These are phyloP conservation scores for Zaprionus ornatus DNA, from an alignment of 1,140 invertebrate species.

Conservation along the genomic window DNA sequence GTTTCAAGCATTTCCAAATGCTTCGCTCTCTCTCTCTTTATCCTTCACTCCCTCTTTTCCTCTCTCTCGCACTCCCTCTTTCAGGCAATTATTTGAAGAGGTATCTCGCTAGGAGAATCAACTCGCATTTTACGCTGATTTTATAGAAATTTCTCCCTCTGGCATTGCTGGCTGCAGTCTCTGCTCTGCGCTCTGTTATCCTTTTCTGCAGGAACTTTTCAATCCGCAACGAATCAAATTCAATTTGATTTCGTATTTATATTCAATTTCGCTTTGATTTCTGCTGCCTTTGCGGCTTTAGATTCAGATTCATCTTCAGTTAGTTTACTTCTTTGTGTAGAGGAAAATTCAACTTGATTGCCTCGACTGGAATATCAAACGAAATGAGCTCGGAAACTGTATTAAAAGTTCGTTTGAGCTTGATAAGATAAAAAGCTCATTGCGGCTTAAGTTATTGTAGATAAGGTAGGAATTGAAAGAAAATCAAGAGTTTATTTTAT, in stretches of 20 bases:
- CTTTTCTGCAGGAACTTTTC: slow-evolving; percentile 49
- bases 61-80: slow-evolving; percentile 3
- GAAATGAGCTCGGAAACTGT: slow-evolving; percentile 13
- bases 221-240: slow-evolving; percentile 51
- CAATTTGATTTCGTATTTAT: slow-evolving; percentile 76
- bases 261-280: slow-evolving; percentile 76
- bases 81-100: slow-evolving; percentile 22
- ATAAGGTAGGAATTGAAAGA: not conserved
- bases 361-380: slow-evolving; percentile 44
- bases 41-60: slow-evolving; percentile 13
- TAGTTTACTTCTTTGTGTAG: slow-evolving; percentile 24
- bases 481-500: too few species aligned
- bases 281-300: slow-evolving; percentile 60
- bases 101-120: not conserved
- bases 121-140: slow-evolving; percentile 10
- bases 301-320: slow-evolving; percentile 1
- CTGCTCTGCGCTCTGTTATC: slow-evolving; percentile 27
- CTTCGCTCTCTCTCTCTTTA: not conserved
- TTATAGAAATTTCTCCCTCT: slow-evolving; percentile 4
- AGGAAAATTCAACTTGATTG: slow-evolving; percentile 39
- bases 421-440: not conserved
- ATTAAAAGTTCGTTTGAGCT: slow-evolving; percentile 11
- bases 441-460: not conserved
- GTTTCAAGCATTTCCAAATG: slow-evolving; percentile 54
- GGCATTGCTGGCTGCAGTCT: slow-evolving; percentile 13